Conservation (phyloP, 1,140 invertebrate species). For the Scaptodrosophila lebanonensis region DNA sequence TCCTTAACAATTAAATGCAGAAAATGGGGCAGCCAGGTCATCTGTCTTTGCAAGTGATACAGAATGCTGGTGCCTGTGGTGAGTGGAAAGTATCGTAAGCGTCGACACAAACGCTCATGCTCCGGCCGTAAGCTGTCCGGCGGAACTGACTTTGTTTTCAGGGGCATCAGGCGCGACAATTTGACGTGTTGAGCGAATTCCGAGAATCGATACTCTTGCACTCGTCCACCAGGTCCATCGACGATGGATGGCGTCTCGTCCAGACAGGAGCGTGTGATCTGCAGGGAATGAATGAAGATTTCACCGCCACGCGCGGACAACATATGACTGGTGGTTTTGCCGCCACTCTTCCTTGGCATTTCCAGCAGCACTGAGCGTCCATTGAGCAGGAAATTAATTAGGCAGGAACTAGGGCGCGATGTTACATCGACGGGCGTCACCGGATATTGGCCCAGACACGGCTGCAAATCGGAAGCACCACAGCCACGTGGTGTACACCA, state of each 20-base stretch:
- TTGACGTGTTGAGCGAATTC: constrained; percentile 94
- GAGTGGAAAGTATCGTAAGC: constrained; percentile 95
- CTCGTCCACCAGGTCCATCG: constrained; percentile 93
- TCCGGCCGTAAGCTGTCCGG: constrained; percentile 79
- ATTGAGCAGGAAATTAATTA: constrained; percentile 96
- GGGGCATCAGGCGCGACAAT: constrained; percentile 87
- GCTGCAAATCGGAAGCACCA: constrained; percentile 86
- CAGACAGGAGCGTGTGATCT: constrained; percentile 89
- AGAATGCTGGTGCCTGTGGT: constrained; percentile 87
- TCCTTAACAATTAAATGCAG: constrained; percentile 90
- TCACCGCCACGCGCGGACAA: constrained; percentile 96
- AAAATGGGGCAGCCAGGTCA: constrained; percentile 90
- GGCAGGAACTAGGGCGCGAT: constrained; percentile 93
- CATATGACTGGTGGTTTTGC: constrained; percentile 94
- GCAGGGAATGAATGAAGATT: constrained; percentile 96
- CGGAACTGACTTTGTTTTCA: constrained; percentile 78
- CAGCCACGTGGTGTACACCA: constrained; percentile 96
- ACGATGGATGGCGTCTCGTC: constrained; percentile 97
- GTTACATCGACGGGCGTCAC: constrained; percentile 98
- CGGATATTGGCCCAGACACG: constrained; percentile 89
- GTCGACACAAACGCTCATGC: constrained; percentile 83
- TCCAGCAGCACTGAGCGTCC: constrained; percentile 96
- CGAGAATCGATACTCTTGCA: constrained; percentile 92
- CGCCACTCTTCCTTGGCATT: constrained; percentile 91
- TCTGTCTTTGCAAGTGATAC: constrained; percentile 82